Conservation (phyloP, 1,140 invertebrate genomes). For the Dendroctonus valens region DNA sequence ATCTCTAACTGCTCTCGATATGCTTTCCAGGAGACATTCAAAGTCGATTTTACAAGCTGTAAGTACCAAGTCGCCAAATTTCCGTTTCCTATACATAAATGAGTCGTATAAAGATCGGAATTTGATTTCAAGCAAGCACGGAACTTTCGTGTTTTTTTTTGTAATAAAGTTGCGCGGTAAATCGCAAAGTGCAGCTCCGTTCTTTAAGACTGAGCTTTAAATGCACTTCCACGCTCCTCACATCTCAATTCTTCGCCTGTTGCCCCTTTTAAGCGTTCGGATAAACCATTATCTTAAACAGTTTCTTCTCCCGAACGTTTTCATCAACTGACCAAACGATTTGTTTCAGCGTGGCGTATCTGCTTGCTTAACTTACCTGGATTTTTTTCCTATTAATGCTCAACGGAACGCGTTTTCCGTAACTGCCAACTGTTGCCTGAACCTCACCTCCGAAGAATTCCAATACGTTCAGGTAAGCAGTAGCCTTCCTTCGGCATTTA, state of each 20-base stretch:
- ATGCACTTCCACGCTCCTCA: too few relatives aligned
- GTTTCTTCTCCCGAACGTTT: too few relatives aligned
- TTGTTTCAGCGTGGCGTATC: conserved; percentile 81
- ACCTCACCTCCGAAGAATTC: conserved; percentile 90
- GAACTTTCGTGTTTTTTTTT: too few relatives aligned
- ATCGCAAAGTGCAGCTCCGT: too few relatives aligned
- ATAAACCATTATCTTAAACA: too few relatives aligned
- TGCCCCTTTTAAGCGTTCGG: too few relatives aligned
- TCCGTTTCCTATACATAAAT: too few relatives aligned
- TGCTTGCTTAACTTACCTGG: conserved; percentile 92
- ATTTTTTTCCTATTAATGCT: conserved; percentile 97
- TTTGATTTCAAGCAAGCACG: too few relatives aligned
- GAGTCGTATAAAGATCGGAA: too few relatives aligned
- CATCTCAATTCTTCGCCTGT: too few relatives aligned
- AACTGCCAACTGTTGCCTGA: conserved; percentile 96
- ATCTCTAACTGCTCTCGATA: conserved; percentile 92
- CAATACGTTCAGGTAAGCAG: conserved; percentile 68
- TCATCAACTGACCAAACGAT: background rate
- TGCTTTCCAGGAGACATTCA: conserved; percentile 93
- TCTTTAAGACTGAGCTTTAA: too few relatives aligned
- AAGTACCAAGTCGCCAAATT: conserved; percentile 46
- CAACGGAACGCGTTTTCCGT: conserved; percentile 92
- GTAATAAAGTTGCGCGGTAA: too few relatives aligned
- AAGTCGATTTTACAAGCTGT: conserved; percentile 95
- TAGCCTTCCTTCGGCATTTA: background rate